Base-by-base conservation (phyloP, 37 sponge, comb jelly and placozoan species). In the Lycopodina hypogea region DNA sequence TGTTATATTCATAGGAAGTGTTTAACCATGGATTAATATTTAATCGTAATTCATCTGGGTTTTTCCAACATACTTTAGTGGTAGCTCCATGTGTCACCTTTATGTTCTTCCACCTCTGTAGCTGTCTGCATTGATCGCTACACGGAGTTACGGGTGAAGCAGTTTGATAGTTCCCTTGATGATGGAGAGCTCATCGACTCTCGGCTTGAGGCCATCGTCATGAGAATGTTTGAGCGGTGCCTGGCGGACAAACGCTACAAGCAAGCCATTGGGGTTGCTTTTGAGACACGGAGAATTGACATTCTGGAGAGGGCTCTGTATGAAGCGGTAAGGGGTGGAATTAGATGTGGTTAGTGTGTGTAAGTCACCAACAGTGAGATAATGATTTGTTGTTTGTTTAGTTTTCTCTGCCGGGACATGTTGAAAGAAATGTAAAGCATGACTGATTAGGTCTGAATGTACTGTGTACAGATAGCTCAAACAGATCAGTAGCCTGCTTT, bases 181-280 rank as follows among this genome's bases (percentile, higher is more conserved):
- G 71, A 71, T 53, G 78, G 55, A 6, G 64, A 40, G 22, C 41
- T 35, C 37, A 91, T 93, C 26, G 99, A 98, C 77, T 61, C 77
- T 0, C 77, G 90, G 12, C 76, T 98, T 60, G 94, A 91, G 81
- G 22, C 74, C 34, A 83, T 98, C n/a, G 96, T 98, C 30, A 72
- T 95, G 60, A 65, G 92, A 26, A 95, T 98, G 99, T 98, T 98
- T 69, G 82, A 87, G 63, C 55, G 87, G 34, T 95, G 99, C 76
- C 86, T 98, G 59, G 80, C 69, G 42, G 94, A 95, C 56, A 67
- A 69, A 37, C 55, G 90, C 42, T 98, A 87, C 85, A 95, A 98
- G 55, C 93, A 93, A 75, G 99, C 99, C 15, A 83, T 90, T 41
- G 99, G 99, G 19, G 90, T 97, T 23, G 95, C 99, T 33, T 82